These are phyloP conservation scores for Amyelois transitella DNA, from an alignment of 1,140 invertebrate species.

Conservation along the genomic window DNA sequence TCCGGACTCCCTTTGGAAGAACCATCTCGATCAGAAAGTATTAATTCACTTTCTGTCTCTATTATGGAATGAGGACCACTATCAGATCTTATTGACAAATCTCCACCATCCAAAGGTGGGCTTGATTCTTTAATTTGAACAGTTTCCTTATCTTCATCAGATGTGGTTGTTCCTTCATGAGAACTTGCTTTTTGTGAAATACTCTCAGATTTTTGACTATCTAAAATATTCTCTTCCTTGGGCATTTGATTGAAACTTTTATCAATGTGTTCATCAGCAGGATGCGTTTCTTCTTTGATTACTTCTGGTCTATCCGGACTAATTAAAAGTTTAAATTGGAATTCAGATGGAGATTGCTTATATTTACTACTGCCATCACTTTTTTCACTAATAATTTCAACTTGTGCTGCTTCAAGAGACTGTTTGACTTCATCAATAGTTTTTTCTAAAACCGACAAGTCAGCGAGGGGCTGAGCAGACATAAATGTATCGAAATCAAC, in stretches of 20 bases:
- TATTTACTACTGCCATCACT: conserved; percentile 73
- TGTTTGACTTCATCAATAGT: conserved; percentile 82
- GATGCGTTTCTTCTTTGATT: conserved; percentile 67
- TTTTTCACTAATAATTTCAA: conserved; percentile 79
- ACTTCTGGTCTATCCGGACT: conserved; percentile 71
- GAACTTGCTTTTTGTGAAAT: conserved; percentile 58
- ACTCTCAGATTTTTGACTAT: conserved; percentile 56
- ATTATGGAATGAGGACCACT: conserved; percentile 72
- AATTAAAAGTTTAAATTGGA: conserved; percentile 78
- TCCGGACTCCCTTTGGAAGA: conserved; percentile 68
- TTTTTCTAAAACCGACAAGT: conserved; percentile 75
- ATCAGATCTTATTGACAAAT: conserved; percentile 67
- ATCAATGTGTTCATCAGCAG: conserved; percentile 40
- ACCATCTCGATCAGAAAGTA: conserved; percentile 60
- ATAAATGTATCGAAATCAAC: conserved; percentile 61
- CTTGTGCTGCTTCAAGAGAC: conserved; percentile 78
- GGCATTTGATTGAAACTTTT: conserved; percentile 31
- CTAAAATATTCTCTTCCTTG: conserved; percentile 39
- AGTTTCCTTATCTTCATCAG: conserved; percentile 67
- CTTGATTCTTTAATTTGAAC: conserved; percentile 60
- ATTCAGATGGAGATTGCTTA: conserved; percentile 83
- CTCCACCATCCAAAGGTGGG: conserved; percentile 55
- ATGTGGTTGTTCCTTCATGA: conserved; percentile 56
- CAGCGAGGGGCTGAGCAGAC: conserved; percentile 63
- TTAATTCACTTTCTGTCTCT: conserved; percentile 68